Conservation (phyloP, 2,797 vertebrate genomes). For the Clarias laeviceps region DNA sequence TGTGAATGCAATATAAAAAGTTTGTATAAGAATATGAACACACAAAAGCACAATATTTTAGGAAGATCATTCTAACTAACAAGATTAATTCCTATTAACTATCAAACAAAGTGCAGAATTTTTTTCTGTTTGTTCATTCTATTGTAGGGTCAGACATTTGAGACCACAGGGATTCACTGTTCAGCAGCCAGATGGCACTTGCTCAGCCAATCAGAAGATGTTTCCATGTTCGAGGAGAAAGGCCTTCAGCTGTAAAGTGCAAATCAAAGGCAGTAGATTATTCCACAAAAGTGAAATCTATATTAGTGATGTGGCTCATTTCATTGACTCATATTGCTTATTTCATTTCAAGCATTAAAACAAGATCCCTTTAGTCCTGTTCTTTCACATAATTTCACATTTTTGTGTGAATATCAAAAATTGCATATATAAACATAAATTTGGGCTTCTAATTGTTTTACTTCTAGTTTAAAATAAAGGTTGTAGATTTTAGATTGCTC, state of each 20-base stretch:
- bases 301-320: background rate
- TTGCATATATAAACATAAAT: background rate
- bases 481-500: background rate
- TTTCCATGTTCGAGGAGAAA: slow-evolving; percentile 32
- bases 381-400: background rate
- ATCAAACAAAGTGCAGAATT: no score
- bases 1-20: no score
- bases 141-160: slow-evolving; percentile 27
- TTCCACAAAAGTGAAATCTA: slow-evolving; percentile 9
- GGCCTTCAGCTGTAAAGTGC: slow-evolving; percentile 5
- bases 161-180: slow-evolving; percentile 26
- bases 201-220: slow-evolving; percentile 55
- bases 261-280: background rate
- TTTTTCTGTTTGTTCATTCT: slow-evolving; percentile 1
- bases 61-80: background rate
- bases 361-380: background rate
- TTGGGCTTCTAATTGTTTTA: background rate
- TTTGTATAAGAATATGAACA: no score
- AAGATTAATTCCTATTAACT: background rate
- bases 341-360: background rate
- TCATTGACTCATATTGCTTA: background rate
- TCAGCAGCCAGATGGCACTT: slow-evolving; percentile 50
- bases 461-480: background rate
- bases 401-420: background rate
- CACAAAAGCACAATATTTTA: background rate